Percentiles rank a stretch among this genome's conserved stretches.
These are phyloP conservation scores for Amazona vittata DNA, from an alignment of 2,113 vertebrate species.

Conservation along the genomic window DNA sequence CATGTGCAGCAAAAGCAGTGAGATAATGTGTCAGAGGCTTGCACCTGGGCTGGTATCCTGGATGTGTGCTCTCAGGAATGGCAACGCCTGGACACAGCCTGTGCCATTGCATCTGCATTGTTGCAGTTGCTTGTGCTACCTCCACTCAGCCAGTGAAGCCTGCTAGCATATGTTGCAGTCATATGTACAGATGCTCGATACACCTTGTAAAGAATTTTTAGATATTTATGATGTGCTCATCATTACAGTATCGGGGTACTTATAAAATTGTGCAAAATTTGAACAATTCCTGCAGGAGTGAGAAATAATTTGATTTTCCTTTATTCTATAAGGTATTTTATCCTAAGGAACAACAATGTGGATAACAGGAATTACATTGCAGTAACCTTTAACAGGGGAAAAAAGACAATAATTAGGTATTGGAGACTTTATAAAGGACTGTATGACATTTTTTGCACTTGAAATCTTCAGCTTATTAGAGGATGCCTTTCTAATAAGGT, in stretches of 20 bases:
- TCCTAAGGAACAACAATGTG: background rate
- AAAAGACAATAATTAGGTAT: background rate
- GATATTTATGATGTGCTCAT: background rate
- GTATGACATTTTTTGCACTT: background rate
- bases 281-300: background rate
- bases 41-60: background rate
- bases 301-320: background rate
- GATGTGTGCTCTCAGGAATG: background rate
- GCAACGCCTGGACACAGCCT: background rate
- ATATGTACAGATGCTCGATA: background rate
- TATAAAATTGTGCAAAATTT: background rate
- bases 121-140: background rate
- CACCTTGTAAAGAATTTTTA: background rate
- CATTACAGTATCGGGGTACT: background rate
- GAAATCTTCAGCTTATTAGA: background rate
- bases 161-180: background rate
- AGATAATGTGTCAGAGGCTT: background rate
- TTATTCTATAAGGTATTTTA: background rate
- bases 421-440: background rate
- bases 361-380: background rate
- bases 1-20: accelerated
- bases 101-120: background rate
- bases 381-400: background rate
- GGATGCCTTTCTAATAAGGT: background rate
- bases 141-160: background rate